Percentiles rank a stretch among this genome's conserved stretches.
phyloP scores from a whole-genome alignment of 2,113 vertebrate genomes.

The Parotia lawesii region DNA sequence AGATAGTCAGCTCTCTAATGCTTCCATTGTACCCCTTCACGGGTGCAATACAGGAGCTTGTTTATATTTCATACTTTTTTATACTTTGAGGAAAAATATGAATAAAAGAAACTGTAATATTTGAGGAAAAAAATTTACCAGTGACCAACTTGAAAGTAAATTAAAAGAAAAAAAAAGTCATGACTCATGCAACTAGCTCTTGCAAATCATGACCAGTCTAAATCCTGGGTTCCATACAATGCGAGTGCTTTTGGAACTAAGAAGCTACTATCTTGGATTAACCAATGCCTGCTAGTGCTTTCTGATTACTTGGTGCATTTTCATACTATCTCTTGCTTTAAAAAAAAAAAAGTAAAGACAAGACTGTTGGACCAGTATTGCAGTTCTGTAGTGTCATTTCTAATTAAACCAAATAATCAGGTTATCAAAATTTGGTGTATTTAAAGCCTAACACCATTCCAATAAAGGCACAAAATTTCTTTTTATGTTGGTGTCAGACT shows the following conservation, averaged over 20 bases:
- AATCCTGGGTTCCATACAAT: slow-evolving; percentile 64
- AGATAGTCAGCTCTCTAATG: slow-evolving; percentile 79
- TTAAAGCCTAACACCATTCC: slow-evolving; percentile 90
- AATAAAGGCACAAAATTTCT: slow-evolving; percentile 93
- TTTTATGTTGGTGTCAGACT: slow-evolving; percentile 82
- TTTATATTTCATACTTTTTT: slow-evolving; percentile 96
- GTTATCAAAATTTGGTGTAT: slow-evolving; percentile 87
- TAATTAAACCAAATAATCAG: slow-evolving; percentile 84
- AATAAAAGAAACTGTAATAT: slow-evolving; percentile 72
- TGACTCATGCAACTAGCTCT: slow-evolving; percentile 67
- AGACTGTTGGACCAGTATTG: slow-evolving; percentile 88
- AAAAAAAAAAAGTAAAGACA: slow-evolving; percentile 73
- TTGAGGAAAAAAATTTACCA: slow-evolving; percentile 59
- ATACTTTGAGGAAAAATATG: slow-evolving; percentile 84
- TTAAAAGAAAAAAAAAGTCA: slow-evolving; percentile 48
- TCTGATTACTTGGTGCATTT: slow-evolving; percentile 75
- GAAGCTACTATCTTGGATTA: slow-evolving; percentile 77
- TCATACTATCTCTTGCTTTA: slow-evolving; percentile 76
- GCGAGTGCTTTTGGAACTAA: slow-evolving; percentile 75
- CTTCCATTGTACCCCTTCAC: slow-evolving; percentile 74
- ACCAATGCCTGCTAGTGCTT: slow-evolving; percentile 79
- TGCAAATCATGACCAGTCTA: slow-evolving; percentile 67
- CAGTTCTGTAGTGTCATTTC: slow-evolving; percentile 82
- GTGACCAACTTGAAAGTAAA: slow-evolving; percentile 71
- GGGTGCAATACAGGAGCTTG: slow-evolving; percentile 81